Evolutionary conservation across 1,140 invertebrate genomes (phyloP).

Genomic region (Drosophila leontia): DNA sequence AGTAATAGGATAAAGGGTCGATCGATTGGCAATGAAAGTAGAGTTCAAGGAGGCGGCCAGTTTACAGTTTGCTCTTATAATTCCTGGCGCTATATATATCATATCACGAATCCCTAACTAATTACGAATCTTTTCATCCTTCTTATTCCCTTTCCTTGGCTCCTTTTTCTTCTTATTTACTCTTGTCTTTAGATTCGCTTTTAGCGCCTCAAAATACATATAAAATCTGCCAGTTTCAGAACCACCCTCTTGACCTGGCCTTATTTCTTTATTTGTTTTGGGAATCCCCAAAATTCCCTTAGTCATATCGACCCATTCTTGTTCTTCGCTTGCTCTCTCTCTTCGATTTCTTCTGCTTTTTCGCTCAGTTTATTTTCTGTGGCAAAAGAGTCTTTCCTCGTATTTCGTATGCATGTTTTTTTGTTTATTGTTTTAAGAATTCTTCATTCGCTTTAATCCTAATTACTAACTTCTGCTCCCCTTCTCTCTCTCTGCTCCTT

Average conservation of each 20-base stretch:
- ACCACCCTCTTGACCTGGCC: neutral
- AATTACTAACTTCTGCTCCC: neutral
- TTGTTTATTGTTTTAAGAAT: no score
- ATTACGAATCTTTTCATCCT: neutral
- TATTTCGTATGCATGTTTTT: neutral
- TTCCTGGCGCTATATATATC: constrained; percentile 6
- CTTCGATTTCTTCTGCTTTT: neutral
- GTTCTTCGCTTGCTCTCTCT: neutral
- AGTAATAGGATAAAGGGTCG: constrained; percentile 26
- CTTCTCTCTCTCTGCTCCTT: neutral
- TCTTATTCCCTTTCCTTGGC: no score
- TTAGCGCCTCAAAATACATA: constrained; percentile 13
- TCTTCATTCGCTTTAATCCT: neutral
- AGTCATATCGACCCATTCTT: neutral
- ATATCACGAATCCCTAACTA: constrained; percentile 12
- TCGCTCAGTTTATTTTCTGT: neutral
- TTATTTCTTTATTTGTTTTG: neutral
- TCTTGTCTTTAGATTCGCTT: constrained; percentile 12
- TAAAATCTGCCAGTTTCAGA: neutral
- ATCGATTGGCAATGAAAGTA: constrained; percentile 7
- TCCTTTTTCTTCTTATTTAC: no score
- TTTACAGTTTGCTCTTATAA: no score
- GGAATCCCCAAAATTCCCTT: neutral
- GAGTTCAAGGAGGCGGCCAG: neutral
- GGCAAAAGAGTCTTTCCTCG: neutral